Base-by-base conservation (phyloP, 2,888 invertebrate species). In the Dilophus febrilis region DNA sequence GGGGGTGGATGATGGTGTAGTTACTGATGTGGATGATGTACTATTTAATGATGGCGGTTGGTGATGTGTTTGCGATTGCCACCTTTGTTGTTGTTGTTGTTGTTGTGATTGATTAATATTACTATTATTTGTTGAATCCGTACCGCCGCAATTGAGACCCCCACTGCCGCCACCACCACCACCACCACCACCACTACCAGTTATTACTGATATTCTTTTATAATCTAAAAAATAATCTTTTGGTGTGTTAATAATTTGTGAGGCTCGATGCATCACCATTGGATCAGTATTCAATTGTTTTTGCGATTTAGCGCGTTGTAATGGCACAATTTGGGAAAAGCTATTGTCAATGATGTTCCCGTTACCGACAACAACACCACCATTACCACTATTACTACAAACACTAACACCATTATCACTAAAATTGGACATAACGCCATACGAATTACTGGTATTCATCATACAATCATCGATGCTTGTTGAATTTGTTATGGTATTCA, bases 231-330 rank as follows among this genome's bases (percentile, higher is more conserved):
- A 64, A 58, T 55, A 64, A 61, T 50, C 61, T 57, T 45, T 60
- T 48, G 46, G 52, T 53, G 47, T 53, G 49, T 44, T 52, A 40
- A 65, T 61, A 48, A 66, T 59, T 51, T 68, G 67, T 22, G 72
- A 71, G 46, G 72, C 69, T 42, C 73, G 67, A 53, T 71, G 71
- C 51, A 71, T 68, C 33, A 71, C 64, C 41, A 73, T 72, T 42
- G 75, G 70, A 58, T 85, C 85, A 27, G 83, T 85, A 65, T 85
- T 86, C 46, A 86, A 71, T 59, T 85, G 85, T 63, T 86, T 86
- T 53, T 83, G 79, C 56, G 76, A 74, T 51, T 75, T 66, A 53
- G 72, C 70, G 49, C 77, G 68, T 54, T 76, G 74, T 51, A 84
- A 71, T 54, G 82, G 65, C 66, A 68, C 61, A 66, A 67, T 54